Percentiles rank a stretch among this genome's conserved stretches.
These are phyloP conservation scores for Otis tarda DNA, from an alignment of 2,113 vertebrate genomes.

Conservation along the genomic window DNA sequence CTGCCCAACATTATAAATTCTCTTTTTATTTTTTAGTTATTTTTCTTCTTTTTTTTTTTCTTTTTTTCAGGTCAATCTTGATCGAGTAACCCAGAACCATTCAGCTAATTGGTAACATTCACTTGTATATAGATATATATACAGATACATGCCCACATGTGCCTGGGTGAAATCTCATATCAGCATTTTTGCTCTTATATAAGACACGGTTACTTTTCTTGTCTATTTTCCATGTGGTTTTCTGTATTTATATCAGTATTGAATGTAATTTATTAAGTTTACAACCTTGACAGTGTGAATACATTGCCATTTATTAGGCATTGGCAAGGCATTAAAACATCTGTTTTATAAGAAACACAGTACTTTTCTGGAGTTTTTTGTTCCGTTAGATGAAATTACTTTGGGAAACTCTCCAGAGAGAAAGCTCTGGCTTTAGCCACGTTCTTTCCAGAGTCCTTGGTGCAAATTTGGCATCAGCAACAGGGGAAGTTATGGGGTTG, in stretches of 20 bases:
- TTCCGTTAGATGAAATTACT: slow-evolving; percentile 37
- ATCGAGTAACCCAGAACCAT: background rate
- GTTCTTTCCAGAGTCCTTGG: background rate
- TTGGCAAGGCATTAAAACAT: slow-evolving; percentile 53
- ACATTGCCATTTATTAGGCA: slow-evolving; percentile 28
- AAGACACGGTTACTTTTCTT: background rate
- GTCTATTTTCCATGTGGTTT: background rate
- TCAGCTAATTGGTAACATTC: background rate
- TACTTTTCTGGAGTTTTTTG: slow-evolving; percentile 22
- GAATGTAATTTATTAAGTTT: slow-evolving; percentile 49
- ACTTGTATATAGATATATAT: background rate
- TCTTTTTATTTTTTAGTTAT: too few relatives aligned
- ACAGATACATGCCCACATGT: background rate
- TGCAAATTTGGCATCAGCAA: background rate
- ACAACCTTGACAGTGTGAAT: slow-evolving; percentile 42
- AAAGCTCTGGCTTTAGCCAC: background rate
- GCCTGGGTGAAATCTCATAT: slow-evolving; percentile 1
- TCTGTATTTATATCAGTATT: slow-evolving; percentile 45
- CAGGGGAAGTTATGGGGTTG: background rate
- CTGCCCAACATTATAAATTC: background rate
- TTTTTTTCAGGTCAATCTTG: background rate
- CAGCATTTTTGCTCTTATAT: background rate
- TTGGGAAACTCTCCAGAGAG: slow-evolving; percentile 6
- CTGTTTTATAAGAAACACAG: slow-evolving; percentile 35
- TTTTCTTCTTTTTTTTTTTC: too few relatives aligned